These are phyloP conservation scores for Hyperoplus immaculatus DNA, from an alignment of 2,797 vertebrate species.

Conservation along the genomic window DNA sequence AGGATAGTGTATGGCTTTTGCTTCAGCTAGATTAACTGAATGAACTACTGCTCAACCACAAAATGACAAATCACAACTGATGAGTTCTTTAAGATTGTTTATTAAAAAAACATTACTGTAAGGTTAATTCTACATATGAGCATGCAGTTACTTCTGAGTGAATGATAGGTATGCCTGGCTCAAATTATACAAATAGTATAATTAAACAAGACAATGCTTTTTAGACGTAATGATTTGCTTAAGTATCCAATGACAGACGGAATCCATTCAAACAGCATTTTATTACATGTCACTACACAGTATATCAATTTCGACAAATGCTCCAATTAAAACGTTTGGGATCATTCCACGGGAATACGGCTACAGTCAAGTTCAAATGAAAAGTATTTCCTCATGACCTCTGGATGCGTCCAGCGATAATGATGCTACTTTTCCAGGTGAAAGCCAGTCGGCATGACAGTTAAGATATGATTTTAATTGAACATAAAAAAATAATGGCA, in stretches of 20 bases:
- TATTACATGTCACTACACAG: slow-evolving; percentile 68
- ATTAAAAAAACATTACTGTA: not conserved
- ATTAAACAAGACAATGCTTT: not conserved
- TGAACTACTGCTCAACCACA: not conserved
- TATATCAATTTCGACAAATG: slow-evolving; percentile 43
- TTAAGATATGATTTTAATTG: slow-evolving; percentile 61
- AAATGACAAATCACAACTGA: not conserved
- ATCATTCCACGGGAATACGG: slow-evolving; percentile 23
- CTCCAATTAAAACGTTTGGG: slow-evolving; percentile 49
- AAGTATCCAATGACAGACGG: slow-evolving; percentile 21
- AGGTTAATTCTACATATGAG: not conserved
- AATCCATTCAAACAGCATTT: slow-evolving; percentile 58
- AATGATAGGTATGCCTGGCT: not conserved
- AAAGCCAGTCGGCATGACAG: slow-evolving; percentile 26
- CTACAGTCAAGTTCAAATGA: slow-evolving; percentile 31
- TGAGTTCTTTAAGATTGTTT: not conserved
- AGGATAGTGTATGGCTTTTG: not conserved
- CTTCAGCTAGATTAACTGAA: not conserved
- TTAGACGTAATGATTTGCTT: not conserved
- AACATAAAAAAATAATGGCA: slow-evolving; percentile 67
- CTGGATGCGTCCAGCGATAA: not conserved
- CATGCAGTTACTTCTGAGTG: not conserved
- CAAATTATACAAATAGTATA: not conserved
- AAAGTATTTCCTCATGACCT: slow-evolving; percentile 3
- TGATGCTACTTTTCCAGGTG: slow-evolving; percentile 5